Base-by-base conservation (phyloP, 1,140 invertebrate species). In the Drosophila triauraria region DNA sequence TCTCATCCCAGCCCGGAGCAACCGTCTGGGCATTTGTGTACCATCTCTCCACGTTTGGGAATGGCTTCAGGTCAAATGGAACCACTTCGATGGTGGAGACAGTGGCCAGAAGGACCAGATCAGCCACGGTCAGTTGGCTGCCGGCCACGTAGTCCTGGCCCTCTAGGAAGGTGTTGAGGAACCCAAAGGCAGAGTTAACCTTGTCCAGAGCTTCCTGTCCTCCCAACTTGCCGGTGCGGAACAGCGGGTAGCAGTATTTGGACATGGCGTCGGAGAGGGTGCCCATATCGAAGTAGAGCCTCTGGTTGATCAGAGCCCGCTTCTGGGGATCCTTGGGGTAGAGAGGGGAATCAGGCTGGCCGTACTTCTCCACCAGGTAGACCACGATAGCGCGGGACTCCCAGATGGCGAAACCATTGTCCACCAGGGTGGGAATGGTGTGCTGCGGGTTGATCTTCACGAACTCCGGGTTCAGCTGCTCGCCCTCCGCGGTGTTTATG, bases 351-450 rank as follows among this genome's bases (percentile, higher is more conserved):
- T 94, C 95, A 48, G 95, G 93, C 79, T 96, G 88, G 20, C 93
- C 95, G 80, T 97, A 97, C 57, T 95, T 93, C 46, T 95, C 94
- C 0, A 93, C 95, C 65, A 96, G 91, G 91, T 97, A 97, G 25
- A 94, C 93, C 56, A 95, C 94, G 69, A 97, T 96, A 23, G 96
- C 96, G 64, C 95, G 95, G 77, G 96, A 96, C 92, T 96, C 96
- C 91, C 94, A 94, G 13, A 96, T 50, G 60, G 93, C 93, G 59
- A 95, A 95, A 60, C 95, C 96, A 50, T 95, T 94, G 80, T 96
- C 96, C 17, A 95, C 94, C 44, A 96, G 91, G 6, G 95, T 95
- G 8, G 96, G 96, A 60, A 96, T 92, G 1, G 94, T 95, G 85
- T 95, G 95, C 82, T 93, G 92, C 12, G 93, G 93, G 63, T 93